Evolutionary conservation across 2,888 invertebrate genomes (phyloP).

Genomic region (Ophion costatus): DNA sequence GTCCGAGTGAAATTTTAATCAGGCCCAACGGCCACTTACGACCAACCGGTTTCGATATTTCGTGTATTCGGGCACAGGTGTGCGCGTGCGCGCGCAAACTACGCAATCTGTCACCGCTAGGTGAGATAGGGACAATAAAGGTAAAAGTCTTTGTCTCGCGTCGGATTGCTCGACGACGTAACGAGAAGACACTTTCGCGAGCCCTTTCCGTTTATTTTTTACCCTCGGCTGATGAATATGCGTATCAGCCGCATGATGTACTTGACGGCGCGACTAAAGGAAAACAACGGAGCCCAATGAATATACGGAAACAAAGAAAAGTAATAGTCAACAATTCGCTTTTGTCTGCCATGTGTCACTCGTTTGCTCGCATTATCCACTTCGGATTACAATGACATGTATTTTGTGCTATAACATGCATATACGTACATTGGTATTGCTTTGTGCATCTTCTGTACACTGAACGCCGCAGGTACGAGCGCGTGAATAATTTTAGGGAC

Average conservation of each 20-base stretch:
- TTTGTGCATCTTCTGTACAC: background rate
- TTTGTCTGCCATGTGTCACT: conserved; percentile 38
- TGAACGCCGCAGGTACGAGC: conserved; percentile 10
- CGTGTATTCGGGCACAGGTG: background rate
- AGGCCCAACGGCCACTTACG: conserved; percentile 63
- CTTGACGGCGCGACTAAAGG: background rate
- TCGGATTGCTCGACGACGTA: conserved; percentile 17
- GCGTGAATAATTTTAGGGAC: conserved; percentile 58
- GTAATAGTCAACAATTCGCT: conserved; percentile 30
- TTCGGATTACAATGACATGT: background rate
- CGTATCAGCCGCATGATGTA: conserved; percentile 18
- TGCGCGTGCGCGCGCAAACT: background rate
- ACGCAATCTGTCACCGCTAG: conserved; percentile 36
- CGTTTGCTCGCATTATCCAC: conserved; percentile 41
- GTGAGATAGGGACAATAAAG: conserved; percentile 46
- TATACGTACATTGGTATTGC: background rate
- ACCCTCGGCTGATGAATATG: background rate
- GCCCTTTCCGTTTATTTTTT: background rate
- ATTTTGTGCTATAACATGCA: background rate
- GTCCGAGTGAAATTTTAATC: conserved; percentile 69
- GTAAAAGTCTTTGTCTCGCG: conserved; percentile 49
- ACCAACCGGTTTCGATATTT: conserved; percentile 26
- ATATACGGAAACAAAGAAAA: conserved; percentile 15
- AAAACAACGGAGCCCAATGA: background rate
- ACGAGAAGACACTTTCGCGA: conserved; percentile 42